Percentiles rank a stretch among this genome's conserved stretches.
Evolutionary conservation across 2,113 vertebrate genomes (phyloP).

Genomic region (Ictalurus punctatus): DNA sequence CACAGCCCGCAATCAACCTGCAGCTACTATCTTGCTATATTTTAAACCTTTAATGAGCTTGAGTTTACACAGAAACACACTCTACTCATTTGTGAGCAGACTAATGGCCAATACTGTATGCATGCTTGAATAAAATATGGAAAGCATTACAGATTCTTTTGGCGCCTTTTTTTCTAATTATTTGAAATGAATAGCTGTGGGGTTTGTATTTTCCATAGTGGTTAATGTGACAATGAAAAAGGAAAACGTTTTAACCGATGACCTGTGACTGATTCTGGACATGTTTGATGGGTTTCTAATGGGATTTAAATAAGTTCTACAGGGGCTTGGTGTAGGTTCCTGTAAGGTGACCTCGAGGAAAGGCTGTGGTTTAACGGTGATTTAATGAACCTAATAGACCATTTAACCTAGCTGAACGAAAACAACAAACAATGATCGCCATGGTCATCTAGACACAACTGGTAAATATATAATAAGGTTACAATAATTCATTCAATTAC

Average conservation of each 20-base stretch:
- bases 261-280: background rate
- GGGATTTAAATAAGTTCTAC: background rate
- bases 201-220: background rate
- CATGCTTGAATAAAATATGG: background rate
- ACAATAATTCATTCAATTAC: background rate
- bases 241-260: background rate
- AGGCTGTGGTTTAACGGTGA: background rate
- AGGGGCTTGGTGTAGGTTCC: too few relatives aligned
- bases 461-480: background rate
- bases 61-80: background rate
- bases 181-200: background rate
- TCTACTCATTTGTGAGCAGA: background rate
- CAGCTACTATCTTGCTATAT: slow-evolving; percentile 32
- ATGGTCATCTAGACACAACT: background rate
- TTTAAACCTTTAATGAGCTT: slow-evolving; percentile 27
- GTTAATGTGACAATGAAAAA: background rate
- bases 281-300: background rate
- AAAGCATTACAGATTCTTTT: background rate
- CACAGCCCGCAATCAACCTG: slow-evolving; percentile 27
- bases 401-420: background rate
- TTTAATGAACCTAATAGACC: background rate
- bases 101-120: background rate
- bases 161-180: background rate
- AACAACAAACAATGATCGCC: background rate
- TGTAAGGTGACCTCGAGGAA: background rate